Evolutionary conservation across 2,113 vertebrate species (phyloP), one percentile per base, ranked within the genome.

Genomic region (Channa argus): DNA sequence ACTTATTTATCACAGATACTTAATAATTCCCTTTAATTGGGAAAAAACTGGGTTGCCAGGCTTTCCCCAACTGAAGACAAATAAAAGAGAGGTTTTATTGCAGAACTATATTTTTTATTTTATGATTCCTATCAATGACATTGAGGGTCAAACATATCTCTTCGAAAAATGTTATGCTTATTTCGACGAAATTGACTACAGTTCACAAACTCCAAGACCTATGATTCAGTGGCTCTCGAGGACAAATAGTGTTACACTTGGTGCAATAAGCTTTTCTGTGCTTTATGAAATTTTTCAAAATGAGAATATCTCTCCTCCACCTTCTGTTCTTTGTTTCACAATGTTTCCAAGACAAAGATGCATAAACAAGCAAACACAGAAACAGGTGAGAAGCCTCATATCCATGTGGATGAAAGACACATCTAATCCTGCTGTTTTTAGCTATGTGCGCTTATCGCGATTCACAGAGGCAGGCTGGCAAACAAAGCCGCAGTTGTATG

Each of bases 401-500:
- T 69, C 65, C 39, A 71, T 36, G 58, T 70, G 61, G 59, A 54
- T 55, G 71, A 68, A 61, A 86, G 73, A 52, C 59, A 60, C 53
- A 75, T 82, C 63, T 86, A 87, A 85, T 88, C 69, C 82, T 68
- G 65, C 71, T 68, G 82, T 82, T 88, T 88, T 89, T 89, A 83
- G 76, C 80, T 60, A 68, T 71, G 55, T 68, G 56, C 8, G 63
- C 78, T 88, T 91, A 88, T 91, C 84, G 9, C 74, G 65, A 85
- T 74, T 69, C 83, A 74, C 83, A 88, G 82, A 89, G 74, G 34
- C 0, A 50, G 50, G 63, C 6, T 73, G 90, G 81, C 71, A 88
- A 90, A 91, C 82, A 90, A 84, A 82, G 67, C 78, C 8, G 33
- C 52, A 63, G 79, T 76, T 38, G 15, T 51, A 80, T 72, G 81